Conservation (phyloP, 2,888 invertebrate genomes). For the Anthophora plumipes region DNA sequence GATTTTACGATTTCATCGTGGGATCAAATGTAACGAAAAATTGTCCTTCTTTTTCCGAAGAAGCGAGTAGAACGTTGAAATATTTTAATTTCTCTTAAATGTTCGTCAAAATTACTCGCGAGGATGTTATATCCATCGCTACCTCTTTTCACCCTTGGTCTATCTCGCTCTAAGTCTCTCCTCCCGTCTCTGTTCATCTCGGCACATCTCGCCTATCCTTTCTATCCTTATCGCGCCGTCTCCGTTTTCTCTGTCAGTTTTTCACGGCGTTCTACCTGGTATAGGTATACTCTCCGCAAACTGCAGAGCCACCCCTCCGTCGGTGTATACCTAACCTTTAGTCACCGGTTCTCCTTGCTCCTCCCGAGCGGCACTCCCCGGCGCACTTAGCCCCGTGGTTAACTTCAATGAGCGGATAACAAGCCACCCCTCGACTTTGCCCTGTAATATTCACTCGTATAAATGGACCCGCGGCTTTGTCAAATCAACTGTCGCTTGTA, state of each 20-base stretch:
- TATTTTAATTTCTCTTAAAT: neutral
- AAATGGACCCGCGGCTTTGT: conserved; percentile 84
- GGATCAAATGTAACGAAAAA: neutral
- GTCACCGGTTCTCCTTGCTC: conserved; percentile 59
- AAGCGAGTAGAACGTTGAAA: neutral
- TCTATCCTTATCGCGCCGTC: neutral
- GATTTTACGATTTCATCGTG: neutral
- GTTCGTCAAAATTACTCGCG: neutral
- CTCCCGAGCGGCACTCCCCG: conserved; percentile 63
- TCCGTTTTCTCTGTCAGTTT: conserved; percentile 28
- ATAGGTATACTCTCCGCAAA: conserved; percentile 32
- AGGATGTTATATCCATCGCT: conserved; percentile 33
- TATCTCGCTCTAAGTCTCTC: conserved; percentile 26
- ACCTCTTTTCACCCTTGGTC: conserved; percentile 22
- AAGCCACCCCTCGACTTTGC: conserved; percentile 82
- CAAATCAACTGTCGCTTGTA: conserved; percentile 84
- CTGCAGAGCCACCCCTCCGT: conserved; percentile 37
- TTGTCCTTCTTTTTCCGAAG: too few species aligned
- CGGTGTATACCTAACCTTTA: conserved; percentile 60
- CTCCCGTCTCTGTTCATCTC: conserved; percentile 13
- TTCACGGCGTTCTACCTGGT: conserved; percentile 23
- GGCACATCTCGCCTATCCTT: conserved; percentile 1
- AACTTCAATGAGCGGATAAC: conserved; percentile 85
- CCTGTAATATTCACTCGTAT: conserved; percentile 84
- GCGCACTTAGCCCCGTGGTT: conserved; percentile 84